Evolutionary conservation across 2,113 vertebrate genomes (phyloP).

Genomic region (Miniopterus natalensis): DNA sequence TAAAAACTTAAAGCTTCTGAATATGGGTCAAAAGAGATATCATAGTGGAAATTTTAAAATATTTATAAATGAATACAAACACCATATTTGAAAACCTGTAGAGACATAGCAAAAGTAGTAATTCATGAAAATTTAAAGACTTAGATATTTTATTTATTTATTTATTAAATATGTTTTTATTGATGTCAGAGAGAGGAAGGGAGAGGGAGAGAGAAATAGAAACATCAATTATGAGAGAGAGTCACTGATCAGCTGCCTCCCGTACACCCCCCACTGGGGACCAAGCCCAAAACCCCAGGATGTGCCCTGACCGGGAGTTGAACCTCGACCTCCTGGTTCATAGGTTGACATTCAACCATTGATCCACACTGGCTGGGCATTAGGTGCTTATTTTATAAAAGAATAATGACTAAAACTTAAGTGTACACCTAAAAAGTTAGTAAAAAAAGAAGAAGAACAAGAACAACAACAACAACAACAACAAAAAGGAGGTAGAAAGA

Average conservation of each 20-base stretch:
- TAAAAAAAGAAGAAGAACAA: not conserved
- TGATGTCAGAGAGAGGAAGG: too few species aligned
- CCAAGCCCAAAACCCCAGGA: too few species aligned
- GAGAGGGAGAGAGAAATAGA: too few species aligned
- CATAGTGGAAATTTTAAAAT: not conserved
- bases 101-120: not conserved
- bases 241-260: too few species aligned
- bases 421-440: not conserved
- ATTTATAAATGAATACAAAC: conserved; percentile 12
- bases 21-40: not conserved
- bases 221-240: too few species aligned
- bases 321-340: too few species aligned
- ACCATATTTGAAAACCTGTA: not conserved
- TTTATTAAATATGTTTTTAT: too few species aligned
- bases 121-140: conserved; percentile 2
- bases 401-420: conserved; percentile 2
- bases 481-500: not conserved
- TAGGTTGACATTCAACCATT: too few species aligned
- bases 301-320: too few species aligned
- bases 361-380: too few species aligned
- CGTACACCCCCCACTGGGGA: too few species aligned
- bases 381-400: not conserved
- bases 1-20: not conserved
- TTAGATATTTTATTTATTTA: not conserved
- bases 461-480: not conserved